A percentile compares a stretch with the other conserved stretches of the same genome.
Evolutionary conservation across 2,888 invertebrate species (phyloP).

Genomic region (Pediacus dermestoides): DNA sequence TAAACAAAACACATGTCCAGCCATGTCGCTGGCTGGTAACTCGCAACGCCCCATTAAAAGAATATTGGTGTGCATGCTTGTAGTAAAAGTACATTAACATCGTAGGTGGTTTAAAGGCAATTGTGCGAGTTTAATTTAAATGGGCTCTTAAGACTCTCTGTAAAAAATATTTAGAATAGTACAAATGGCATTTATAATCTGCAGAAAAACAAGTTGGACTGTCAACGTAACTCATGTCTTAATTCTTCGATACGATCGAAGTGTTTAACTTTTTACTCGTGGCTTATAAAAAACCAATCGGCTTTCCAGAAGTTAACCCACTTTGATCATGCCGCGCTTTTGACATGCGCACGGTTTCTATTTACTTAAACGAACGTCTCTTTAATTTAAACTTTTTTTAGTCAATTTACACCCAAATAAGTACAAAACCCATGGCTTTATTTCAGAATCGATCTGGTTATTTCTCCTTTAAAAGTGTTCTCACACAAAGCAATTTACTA

Average conservation of each 20-base stretch:
- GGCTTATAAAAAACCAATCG: constrained; percentile 20
- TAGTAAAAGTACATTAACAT: too few relatives aligned
- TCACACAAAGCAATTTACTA: constrained; percentile 11
- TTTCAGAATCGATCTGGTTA: constrained; percentile 10
- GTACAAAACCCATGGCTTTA: constrained; percentile 7
- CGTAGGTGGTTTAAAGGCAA: too few relatives aligned
- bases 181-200: constrained; percentile 12
- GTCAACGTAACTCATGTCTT: constrained; percentile 28
- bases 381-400: not conserved
- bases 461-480: constrained; percentile 8
- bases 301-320: constrained; percentile 15
- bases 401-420: constrained; percentile 7
- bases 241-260: constrained; percentile 31
- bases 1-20: not conserved
- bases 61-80: too few relatives aligned
- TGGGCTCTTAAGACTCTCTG: too few relatives aligned
- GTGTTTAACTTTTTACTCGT: constrained; percentile 21
- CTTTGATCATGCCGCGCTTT: constrained; percentile 17
- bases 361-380: not conserved
- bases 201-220: constrained; percentile 15
- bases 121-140: too few relatives aligned
- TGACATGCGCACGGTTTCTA: not conserved
- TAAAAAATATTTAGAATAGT: too few relatives aligned
- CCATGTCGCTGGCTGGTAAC: too few relatives aligned
- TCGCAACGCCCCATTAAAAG: too few relatives aligned